A percentile compares a stretch with the other conserved stretches of the same genome.
phyloP scores from a whole-genome alignment of 2,888 invertebrate genomes.

The Hypomecis atomaria region DNA sequence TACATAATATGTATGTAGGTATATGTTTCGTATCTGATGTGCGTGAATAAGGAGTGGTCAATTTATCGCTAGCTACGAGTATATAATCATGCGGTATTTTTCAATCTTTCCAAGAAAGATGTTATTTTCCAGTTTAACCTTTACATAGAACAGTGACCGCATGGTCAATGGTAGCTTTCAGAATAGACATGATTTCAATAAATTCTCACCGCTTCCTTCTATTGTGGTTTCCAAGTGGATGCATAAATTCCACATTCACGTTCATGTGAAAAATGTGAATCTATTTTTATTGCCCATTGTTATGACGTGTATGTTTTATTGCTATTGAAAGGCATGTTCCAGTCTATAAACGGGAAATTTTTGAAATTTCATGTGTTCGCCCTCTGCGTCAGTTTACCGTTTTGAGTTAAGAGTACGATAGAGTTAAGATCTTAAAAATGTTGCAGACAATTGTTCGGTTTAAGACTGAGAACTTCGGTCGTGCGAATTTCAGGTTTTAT shows the following conservation, averaged over 20 bases:
- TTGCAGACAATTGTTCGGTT: no score
- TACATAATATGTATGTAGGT: no score
- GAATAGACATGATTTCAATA: constrained; percentile 61
- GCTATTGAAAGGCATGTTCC: constrained; percentile 34
- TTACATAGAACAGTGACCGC: constrained; percentile 37
- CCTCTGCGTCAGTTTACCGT: not conserved
- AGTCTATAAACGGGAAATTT: constrained; percentile 22
- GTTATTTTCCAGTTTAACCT: constrained; percentile 5
- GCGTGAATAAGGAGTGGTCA: not conserved
- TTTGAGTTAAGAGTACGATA: no score
- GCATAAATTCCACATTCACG: constrained; percentile 58
- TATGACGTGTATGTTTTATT: constrained; percentile 37
- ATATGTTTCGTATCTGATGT: no score
- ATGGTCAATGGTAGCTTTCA: constrained; percentile 39
- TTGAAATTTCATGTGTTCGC: constrained; percentile 4
- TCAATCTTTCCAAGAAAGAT: constrained; percentile 2
- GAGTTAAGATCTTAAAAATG: no score
- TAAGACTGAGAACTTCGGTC: not conserved
- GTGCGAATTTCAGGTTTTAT: not conserved
- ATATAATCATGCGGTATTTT: constrained; percentile 2
- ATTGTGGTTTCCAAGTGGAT: constrained; percentile 57
- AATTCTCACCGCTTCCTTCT: constrained; percentile 61
- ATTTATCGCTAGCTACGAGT: not conserved
- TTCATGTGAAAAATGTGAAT: constrained; percentile 52
- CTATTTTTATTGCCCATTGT: constrained; percentile 45